Evolutionary conservation across 2,797 vertebrate species (phyloP).

Genomic region (Sternotherus odoratus): DNA sequence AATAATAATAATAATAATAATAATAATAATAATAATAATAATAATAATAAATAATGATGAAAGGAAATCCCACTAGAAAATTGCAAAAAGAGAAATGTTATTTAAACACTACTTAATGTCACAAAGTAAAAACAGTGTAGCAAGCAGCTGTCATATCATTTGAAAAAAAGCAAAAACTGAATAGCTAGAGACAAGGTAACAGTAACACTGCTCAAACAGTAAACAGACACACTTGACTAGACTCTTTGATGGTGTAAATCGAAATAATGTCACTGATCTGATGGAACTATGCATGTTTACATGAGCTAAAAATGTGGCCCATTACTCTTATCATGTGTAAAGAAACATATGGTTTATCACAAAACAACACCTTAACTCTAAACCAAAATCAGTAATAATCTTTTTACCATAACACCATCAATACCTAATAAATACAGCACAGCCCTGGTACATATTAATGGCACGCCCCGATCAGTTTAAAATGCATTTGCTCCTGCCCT

Average conservation of each 20-base stretch:
- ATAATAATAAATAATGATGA: neutral
- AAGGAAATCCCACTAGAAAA: neutral
- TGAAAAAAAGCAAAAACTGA: constrained; percentile 40
- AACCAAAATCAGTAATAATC: constrained; percentile 13
- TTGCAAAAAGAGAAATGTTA: neutral
- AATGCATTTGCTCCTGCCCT: neutral
- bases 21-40: neutral
- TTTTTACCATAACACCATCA: neutral
- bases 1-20: constrained; percentile 18
- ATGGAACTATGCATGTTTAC: constrained; percentile 8
- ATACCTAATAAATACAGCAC: neutral
- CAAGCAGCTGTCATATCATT: neutral
- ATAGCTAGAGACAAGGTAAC: constrained; percentile 14
- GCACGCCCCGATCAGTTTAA: neutral
- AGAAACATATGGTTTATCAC: neutral
- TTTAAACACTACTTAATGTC: neutral
- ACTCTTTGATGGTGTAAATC: neutral
- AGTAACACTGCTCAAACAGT: neutral
- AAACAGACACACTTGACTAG: constrained; percentile 15
- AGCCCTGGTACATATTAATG: constrained; percentile 10
- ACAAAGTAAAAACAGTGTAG: neutral
- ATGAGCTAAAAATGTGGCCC: neutral
- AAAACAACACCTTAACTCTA: constrained; percentile 16
- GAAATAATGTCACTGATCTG: constrained; percentile 6
- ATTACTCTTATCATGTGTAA: neutral